Conservation (phyloP, 2,113 vertebrate genomes). For the Aspidoscelis tigris region DNA sequence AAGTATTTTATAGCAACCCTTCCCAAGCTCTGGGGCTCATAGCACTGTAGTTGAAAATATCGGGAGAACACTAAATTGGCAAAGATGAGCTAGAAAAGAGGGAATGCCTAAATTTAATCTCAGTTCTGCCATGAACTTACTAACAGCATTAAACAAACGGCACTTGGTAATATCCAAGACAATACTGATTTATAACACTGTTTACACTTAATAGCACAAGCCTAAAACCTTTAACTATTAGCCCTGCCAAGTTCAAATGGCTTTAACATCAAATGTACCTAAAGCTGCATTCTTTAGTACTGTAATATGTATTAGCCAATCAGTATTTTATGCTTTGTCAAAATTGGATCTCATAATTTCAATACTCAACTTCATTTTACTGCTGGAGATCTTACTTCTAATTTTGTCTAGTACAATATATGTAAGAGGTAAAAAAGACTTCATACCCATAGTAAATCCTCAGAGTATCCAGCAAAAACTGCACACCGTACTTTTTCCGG, state of each 20-base stretch:
- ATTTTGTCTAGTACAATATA: background rate
- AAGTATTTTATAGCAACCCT: too few relatives aligned
- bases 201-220: background rate
- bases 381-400: background rate
- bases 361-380: background rate
- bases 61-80: too few relatives aligned
- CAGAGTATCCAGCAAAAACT: conserved; percentile 92
- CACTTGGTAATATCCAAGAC: background rate
- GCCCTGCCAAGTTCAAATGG: background rate
- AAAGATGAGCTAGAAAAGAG: background rate
- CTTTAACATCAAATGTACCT: background rate
- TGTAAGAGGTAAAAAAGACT: conserved; percentile 28
- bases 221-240: background rate
- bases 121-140: background rate
- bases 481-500: conserved; percentile 93
- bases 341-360: background rate
- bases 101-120: background rate
- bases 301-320: background rate
- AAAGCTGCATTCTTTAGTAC: background rate
- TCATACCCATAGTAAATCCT: conserved; percentile 94
- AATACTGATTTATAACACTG: background rate
- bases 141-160: background rate
- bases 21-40: too few relatives aligned
- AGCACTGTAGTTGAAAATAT: too few relatives aligned
- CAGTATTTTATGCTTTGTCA: background rate